These are phyloP conservation scores for Spea multiplicata DNA, from an alignment of 2,113 vertebrate species.

Conservation along the genomic window DNA sequence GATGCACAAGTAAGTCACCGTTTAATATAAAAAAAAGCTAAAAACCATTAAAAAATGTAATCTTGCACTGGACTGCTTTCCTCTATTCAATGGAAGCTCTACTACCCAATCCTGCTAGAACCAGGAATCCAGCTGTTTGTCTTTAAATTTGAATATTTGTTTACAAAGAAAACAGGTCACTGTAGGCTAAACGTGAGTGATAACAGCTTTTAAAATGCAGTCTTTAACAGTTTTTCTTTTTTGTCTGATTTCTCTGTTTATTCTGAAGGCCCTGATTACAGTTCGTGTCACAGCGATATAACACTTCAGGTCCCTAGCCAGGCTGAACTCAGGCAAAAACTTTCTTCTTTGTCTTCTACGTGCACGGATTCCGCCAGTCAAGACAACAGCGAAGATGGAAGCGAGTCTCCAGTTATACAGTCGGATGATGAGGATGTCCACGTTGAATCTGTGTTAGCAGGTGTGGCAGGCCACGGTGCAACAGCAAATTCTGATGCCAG, in stretches of 20 bases:
- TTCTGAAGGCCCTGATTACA: slow-evolving; percentile 70
- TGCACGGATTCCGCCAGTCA: slow-evolving; percentile 75
- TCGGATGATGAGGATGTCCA: slow-evolving; percentile 82
- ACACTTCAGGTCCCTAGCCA: slow-evolving; percentile 82
- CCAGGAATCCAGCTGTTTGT: too few species aligned
- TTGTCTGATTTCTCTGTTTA: not conserved
- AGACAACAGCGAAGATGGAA: slow-evolving; percentile 70
- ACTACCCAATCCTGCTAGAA: too few species aligned
- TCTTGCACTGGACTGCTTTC: too few species aligned
- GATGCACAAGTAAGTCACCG: too few species aligned
- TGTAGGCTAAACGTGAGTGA: too few species aligned
- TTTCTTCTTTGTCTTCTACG: slow-evolving; percentile 73
- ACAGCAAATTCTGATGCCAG: slow-evolving; percentile 72
- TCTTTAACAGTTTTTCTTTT: not conserved
- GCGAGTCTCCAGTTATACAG: slow-evolving; percentile 71
- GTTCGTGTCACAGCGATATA: slow-evolving; percentile 69
- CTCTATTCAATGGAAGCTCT: too few species aligned
- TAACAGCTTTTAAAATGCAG: not conserved
- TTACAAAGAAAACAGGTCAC: too few species aligned
- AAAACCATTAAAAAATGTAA: too few species aligned
- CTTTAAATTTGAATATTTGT: too few species aligned
- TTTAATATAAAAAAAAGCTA: too few species aligned
- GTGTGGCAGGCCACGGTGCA: slow-evolving; percentile 51
- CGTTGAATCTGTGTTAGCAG: slow-evolving; percentile 73
- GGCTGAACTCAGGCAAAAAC: slow-evolving; percentile 69